Evolutionary conservation across 2,113 vertebrate genomes (phyloP), one percentile per base, ranked within the genome.

Genomic region (Cyanocitta stelleri): DNA sequence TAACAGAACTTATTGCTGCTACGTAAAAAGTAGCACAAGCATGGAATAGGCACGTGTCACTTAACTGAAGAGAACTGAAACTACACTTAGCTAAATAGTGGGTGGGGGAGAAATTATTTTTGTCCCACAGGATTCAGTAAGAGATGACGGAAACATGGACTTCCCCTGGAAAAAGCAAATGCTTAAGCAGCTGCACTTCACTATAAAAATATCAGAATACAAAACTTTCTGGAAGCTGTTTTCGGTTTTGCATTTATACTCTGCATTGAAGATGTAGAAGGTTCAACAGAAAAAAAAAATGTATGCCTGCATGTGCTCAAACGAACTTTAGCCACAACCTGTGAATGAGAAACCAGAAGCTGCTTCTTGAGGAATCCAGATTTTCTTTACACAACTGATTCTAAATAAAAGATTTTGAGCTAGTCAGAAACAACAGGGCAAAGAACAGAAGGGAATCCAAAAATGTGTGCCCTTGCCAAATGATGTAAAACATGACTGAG

Each of bases 161-260:
- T 96, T 96, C 95, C 96, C 93, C 85, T 94, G 93, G 88, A 96
- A 95, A 95, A 96, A 88, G n/a, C 69, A 93, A 97, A 95, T 54
- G 52, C 73, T 88, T 75, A 84, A 80, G 85, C 90, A 95, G 82
- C 75, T 96, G 90, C 66, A 87, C 55, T 86, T 93, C 62, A 63
- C 69, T 52, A 56, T 27, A 81, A 92, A 96, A 93, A 84, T 64
- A 93, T 22, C 72, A 92, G 52, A 72, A 76, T 30, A 87, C 41
- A 78, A 93, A 96, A 75, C 76, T 87, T 92, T 81, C 56, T 56
- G 41, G 66, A 92, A 90, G 43, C 21, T 78, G 63, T 37, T 87
- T 39, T n/a, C 0, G 1, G 26, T 54, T 94, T 75, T 86, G 39
- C 35, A 90, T 48, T 83, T 86, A 85, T 39, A 76, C 9, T 73